Base-by-base conservation (phyloP, 2,797 vertebrate genomes). In the Phataginus tricuspis region DNA sequence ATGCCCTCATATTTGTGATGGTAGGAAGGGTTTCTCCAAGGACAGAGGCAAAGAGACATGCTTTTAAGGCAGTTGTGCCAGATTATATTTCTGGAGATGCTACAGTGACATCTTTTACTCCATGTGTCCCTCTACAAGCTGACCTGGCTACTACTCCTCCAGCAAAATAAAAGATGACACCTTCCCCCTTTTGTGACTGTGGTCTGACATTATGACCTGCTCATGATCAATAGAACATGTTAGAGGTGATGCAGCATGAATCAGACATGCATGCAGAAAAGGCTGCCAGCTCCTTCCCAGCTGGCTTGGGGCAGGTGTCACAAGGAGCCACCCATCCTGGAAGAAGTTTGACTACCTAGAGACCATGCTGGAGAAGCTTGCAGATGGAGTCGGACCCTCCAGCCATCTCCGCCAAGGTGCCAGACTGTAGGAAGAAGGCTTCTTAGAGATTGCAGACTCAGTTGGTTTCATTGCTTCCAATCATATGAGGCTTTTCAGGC, bases 301-400 rank as follows among this genome's bases (percentile, higher is more conserved):
- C 10, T 42, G 16, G 37, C 25, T 23, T n/a, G 19, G 13, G 5
- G 19, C 7, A n/a, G 59, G 59, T 0, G 0, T 27, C n/a, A 51
- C 27, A 29, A 72, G 21, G 66, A 79, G 5, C 34, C 11, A 34
- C 7, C 14, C 7, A 1, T 5, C 3, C 27, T 16, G 37, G 57
- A 80, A 57, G 39, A 59, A 45, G 4, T 63, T 25, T 79, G 37
- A n/a, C 1, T 42, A 23, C 21, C 53, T 13, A 14, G 19, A 53
- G 5, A 29, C 12, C 9, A 6, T 27, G 8, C 21, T 86, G 19
- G 49, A 34, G 66, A 57, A 4, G 15, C 2, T 37, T 14, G 37
- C 31, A 16, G 1, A 21, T 16, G 25, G 23, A 93, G 49, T 4
- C 4, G 1, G 1, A 45, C 64, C 66, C 68, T 29, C 7, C 8